Evolutionary conservation across 2,888 invertebrate species (phyloP), one percentile per base, ranked within the genome.

Genomic region (Rhingia campestris): DNA sequence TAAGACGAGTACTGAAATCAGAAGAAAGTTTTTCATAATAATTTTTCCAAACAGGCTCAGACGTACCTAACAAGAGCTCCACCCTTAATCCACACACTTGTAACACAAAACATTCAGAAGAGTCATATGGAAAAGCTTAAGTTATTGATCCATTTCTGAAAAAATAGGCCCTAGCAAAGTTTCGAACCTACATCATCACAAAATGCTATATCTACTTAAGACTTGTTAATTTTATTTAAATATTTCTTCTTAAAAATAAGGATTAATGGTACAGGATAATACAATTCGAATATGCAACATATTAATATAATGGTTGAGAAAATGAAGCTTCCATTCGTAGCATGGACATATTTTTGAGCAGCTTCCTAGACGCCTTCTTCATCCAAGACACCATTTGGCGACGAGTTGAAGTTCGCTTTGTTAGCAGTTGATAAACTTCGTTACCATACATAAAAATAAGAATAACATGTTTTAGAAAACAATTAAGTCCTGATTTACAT

Each of bases 391-490:
- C 7, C 35, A 80, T n/a, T 5, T 41, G 43, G 4, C 7, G 39
- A 22, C 54, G 35, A 2, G 39, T 12, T 14, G 74, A 59, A n/a
- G 6, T 37, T 51, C 43, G 63, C 6, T 7, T 32, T 41, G 58
- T 69, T 30, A 84, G 64, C 41, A 70, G 59, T 14, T 58, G 58
- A 66, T 84, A 84, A 39, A 41, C 79, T 84, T 79, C 51, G n/a
- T 35, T n/a, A 37, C 56, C 61, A 63, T 58, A 64, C 22, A 22
- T 22, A 61, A 81, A 59, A 45, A 59, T 45, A 49, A 74, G 9
- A 49, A 30, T 30, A 7, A 30, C 30, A 49, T 2, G 5, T 14
- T 6, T 32, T 30, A 30, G 2, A 49, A 49, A 10, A 22, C 10
- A 32, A 0, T 10, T 1, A 4, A 2, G 41, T 10, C 41, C 7